Evolutionary conservation across 2,888 invertebrate genomes (phyloP).

Genomic region (Limenitis camilla): DNA sequence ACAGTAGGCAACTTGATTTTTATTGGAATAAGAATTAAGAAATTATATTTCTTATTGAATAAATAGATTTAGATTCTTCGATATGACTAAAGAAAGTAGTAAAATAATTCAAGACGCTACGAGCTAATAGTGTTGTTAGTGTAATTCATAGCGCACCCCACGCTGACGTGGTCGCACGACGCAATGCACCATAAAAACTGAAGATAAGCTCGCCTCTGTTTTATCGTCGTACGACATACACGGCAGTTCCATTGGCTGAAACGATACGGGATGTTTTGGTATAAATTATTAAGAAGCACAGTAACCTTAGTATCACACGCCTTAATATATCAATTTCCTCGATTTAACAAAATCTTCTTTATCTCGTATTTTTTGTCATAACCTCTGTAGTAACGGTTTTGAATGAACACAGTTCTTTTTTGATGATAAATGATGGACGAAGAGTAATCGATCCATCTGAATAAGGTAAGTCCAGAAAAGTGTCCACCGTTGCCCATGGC

Average conservation of each 20-base stretch:
- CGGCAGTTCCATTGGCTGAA: slow-evolving; percentile 25
- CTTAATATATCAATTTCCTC: no score
- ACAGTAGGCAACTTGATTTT: no score
- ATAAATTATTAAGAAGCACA: background rate
- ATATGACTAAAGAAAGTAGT: background rate
- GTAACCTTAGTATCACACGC: no score
- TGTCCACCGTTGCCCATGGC: no score
- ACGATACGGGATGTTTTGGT: slow-evolving; percentile 15
- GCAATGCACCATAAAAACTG: slow-evolving; percentile 59
- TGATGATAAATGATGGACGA: no score
- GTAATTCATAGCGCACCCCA: slow-evolving; percentile 27
- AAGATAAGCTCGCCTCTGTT: slow-evolving; percentile 60
- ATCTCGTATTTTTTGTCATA: no score
- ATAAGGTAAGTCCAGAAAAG: no score
- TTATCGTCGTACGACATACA: slow-evolving; percentile 44
- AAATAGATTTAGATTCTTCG: slow-evolving; percentile 2
- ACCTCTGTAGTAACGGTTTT: no score
- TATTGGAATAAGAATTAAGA: no score
- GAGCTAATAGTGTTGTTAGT: slow-evolving; percentile 17
- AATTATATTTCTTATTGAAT: background rate
- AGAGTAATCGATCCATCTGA: no score
- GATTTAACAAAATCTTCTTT: no score
- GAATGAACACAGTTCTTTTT: no score
- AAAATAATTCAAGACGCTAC: slow-evolving; percentile 11
- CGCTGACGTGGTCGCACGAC: slow-evolving; percentile 38